Percentiles rank a stretch among this genome's conserved stretches.
Evolutionary conservation across 2,888 invertebrate genomes (phyloP).

Genomic region (Miltochrista miniata): DNA sequence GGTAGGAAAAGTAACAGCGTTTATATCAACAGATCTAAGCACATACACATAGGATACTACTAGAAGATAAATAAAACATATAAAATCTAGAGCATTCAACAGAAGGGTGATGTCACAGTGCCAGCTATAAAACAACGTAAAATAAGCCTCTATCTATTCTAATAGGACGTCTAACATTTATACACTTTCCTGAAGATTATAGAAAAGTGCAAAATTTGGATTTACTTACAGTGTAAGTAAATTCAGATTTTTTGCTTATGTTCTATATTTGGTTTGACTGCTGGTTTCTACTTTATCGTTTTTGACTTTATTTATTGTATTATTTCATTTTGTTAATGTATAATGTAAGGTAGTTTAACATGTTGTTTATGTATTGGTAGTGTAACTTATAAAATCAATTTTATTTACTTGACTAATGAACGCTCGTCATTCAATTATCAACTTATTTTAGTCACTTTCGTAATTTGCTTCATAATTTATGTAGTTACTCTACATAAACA

Average conservation of each 20-base stretch:
- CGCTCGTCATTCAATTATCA: too few relatives aligned
- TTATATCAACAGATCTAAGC: constrained; percentile 37
- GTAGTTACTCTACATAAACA: too few relatives aligned
- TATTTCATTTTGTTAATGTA: constrained; percentile 2
- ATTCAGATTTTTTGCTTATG: constrained; percentile 46
- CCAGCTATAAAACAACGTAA: constrained; percentile 77
- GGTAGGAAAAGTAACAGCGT: constrained; percentile 21
- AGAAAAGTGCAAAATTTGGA: constrained; percentile 47
- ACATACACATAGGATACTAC: constrained; percentile 66
- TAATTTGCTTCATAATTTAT: too few relatives aligned
- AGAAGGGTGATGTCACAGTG: constrained; percentile 77
- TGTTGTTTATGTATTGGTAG: too few relatives aligned
- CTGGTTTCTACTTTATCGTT: constrained; percentile 13
- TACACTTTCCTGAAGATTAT: constrained; percentile 39
- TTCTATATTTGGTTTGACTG: constrained; percentile 53
- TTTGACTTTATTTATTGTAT: constrained; percentile 5
- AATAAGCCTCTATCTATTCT: constrained; percentile 75
- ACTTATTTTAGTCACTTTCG: too few relatives aligned
- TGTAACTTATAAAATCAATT: too few relatives aligned
- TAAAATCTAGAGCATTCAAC: constrained; percentile 66
- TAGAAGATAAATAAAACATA: constrained; percentile 56
- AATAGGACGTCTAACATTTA: constrained; percentile 77
- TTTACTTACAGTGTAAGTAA: constrained; percentile 37
- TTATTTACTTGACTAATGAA: too few relatives aligned
- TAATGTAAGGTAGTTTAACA: too few relatives aligned